Percentiles rank a stretch among this genome's conserved stretches.
Evolutionary conservation across 1,140 invertebrate genomes (phyloP).

Genomic region (fruit fly (Drosophila melanogaster)): DNA sequence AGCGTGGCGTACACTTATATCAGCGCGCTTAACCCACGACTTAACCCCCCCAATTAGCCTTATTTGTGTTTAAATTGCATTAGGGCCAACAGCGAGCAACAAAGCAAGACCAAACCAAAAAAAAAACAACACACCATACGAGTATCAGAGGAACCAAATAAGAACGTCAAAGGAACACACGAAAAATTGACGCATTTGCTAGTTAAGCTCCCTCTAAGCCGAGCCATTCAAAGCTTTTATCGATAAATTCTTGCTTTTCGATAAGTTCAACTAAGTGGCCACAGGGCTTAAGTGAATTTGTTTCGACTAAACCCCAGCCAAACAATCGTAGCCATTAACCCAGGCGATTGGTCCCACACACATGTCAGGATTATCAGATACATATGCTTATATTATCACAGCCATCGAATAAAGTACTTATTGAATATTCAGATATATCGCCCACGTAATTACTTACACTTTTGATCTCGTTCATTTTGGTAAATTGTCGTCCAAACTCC

Average conservation of each 20-base stretch:
- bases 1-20: conserved; percentile 31
- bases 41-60: conserved; percentile 64
- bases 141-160: conserved; percentile 19
- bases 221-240: conserved; percentile 61
- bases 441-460: conserved; percentile 87
- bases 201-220: conserved; percentile 63
- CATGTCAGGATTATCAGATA: conserved; percentile 34
- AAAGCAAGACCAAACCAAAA: conserved; percentile 4
- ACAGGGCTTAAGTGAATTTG: conserved; percentile 65
- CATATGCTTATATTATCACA: conserved; percentile 24
- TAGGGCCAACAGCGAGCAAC: conserved; percentile 49
- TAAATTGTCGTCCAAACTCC: conserved; percentile 94
- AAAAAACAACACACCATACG: too few relatives aligned
- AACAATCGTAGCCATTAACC: conserved; percentile 56
- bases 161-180: conserved; percentile 20
- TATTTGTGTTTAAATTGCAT: conserved; percentile 80
- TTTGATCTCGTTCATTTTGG: conserved; percentile 94
- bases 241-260: conserved; percentile 69
- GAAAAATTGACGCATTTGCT: conserved; percentile 68
- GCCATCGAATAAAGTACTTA: background rate
- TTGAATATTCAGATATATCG: conserved; percentile 8
- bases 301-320: conserved; percentile 33
- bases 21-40: conserved; percentile 7
- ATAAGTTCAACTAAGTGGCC: conserved; percentile 52
- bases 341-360: conserved; percentile 26